Evolutionary conservation across 2,888 invertebrate genomes (phyloP), one percentile per base, ranked within the genome.

Genomic region (Poecilus cupreus): DNA sequence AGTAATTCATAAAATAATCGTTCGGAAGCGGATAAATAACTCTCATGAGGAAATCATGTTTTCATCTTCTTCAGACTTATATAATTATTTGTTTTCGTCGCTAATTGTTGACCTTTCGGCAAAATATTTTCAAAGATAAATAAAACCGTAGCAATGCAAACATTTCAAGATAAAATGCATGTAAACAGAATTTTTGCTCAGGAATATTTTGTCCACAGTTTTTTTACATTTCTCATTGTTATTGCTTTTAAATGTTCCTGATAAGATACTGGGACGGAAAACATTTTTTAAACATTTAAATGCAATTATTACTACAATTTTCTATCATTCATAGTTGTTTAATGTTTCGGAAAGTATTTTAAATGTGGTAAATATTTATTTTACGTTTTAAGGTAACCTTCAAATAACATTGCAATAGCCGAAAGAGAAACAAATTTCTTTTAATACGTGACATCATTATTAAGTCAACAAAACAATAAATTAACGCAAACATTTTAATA

Each of bases 1-100:
- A 11, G 6, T 60, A 39, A 54, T 77, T 39, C 57, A 60, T 77
- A 57, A 57, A 46, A 24, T 49, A 32, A 54, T 75, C 5, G n/a
- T 3, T 11, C 18, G 37, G 18, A 37, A 74, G n/a, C 46, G 16
- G 26, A 74, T 16, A 74, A n/a, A n/a, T n/a, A n/a, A n/a, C n/a
- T n/a, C n/a, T 74, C 22, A 43, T n/a, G 2, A 72, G 10, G 39
- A 74, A 26, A 20, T 22, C 22, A 54, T 54, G 10, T 8, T 20
- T 54, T 54, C 10, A 6, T 32, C 2, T 32, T 32, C 32, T 32
- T 32, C 32, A 3, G 32, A 32, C 8, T 32, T 32, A 32, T 32
- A 8, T 32, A 32, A 32, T 32, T 32, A 32, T 32, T 32, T 32
- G 32, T 3, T 32, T 32, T 32, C 8, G 43, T n/a, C 11, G n/a